Base-by-base conservation (phyloP, 2,888 invertebrate genomes). In the Drosophila setosimentum region DNA sequence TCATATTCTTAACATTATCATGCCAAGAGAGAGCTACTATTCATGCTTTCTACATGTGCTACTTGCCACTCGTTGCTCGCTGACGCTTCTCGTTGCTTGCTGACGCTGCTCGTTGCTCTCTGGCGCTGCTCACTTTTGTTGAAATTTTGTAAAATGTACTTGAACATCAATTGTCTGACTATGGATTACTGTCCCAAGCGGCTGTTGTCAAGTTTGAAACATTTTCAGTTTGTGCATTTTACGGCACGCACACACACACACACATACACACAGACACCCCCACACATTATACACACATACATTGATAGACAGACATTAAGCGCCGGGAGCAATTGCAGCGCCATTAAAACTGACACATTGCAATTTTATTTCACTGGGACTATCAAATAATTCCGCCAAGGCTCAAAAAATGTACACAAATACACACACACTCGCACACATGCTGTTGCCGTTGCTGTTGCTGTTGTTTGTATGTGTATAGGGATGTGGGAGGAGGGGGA, bases 301-400 rank as follows among this genome's bases (percentile, higher is more conserved):
- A 61, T 10, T 69, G 29, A 62, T 21, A 68, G 61, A 59, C 61
- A 67, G 65, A 68, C 73, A 82, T 80, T 78, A 73, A 82, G 76
- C 68, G 85, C 83, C 70, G 64, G 81, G 68, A 85, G 88, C 88
- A 85, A 83, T 84, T 83, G 88, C 84, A 84, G 74, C 71, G 73
- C 84, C 88, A 84, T 84, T 84, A 84, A 84, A 84, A 84, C 88
- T 87, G 88, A 87, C 88, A 84, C 86, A 84, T 84, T 84, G 87
- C 87, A 83, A 80, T 82, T 82, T 80, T 81, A 82, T 80, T 84
- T 82, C 69, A 54, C 80, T 68, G 67, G 64, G 73, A 73, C 82
- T 72, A 78, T 79, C 78, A 78, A 73, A 78, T 76, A 80, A 76
- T 76, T 72, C 76, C 65, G 63, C 51, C 72, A 68, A 78, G 78